Base-by-base conservation (phyloP, 2,888 invertebrate genomes). In the Polymixis flavicincta region DNA sequence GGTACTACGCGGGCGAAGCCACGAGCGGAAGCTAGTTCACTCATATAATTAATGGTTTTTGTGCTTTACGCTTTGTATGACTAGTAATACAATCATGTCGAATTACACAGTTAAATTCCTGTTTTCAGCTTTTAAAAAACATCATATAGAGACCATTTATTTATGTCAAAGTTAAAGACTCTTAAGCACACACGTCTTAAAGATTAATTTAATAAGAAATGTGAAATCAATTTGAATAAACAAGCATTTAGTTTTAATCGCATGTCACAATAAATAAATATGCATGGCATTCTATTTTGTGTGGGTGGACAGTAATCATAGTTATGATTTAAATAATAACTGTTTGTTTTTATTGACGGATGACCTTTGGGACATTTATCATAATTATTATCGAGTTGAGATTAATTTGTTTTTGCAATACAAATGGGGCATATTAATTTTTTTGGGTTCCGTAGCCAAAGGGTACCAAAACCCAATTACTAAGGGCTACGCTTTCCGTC, bases 251-350 rank as follows among this genome's bases (percentile, higher is more conserved):
- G 50, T 84, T 85, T 63, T 61, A 70, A 72, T 74, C 57, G 65
- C 54, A 71, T 71, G 54, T 54, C 68, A 48, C 63, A 69, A 75
- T 69, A 75, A 72, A 73, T 28, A 11, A 70, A 66, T 57, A 85
- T 70, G 32, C 73, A 85, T 85, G 66, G n/a, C 37, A 52, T 65
- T 71, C 28, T 50, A 25, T 74, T 55, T 55, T 68, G 68, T 19
- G 81, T 84, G 68, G 82, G 76, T 52, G 73, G 42, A 78, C 70
- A 61, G 64, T 70, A 48, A 48, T 72, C 61, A 63, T 59, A 69
- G 65, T 69, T 72, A 50, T 63, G 66, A 78, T 67, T 77, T 63
- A 67, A 67, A 71, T 74, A 37, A 6, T 5, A 59, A 61, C 54
- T 42, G 32, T 60, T 66, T 50, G 64, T 68, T 77, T n/a, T 66